Evolutionary conservation across 2,113 vertebrate genomes (phyloP).

Genomic region (Prionailurus bengalensis): DNA sequence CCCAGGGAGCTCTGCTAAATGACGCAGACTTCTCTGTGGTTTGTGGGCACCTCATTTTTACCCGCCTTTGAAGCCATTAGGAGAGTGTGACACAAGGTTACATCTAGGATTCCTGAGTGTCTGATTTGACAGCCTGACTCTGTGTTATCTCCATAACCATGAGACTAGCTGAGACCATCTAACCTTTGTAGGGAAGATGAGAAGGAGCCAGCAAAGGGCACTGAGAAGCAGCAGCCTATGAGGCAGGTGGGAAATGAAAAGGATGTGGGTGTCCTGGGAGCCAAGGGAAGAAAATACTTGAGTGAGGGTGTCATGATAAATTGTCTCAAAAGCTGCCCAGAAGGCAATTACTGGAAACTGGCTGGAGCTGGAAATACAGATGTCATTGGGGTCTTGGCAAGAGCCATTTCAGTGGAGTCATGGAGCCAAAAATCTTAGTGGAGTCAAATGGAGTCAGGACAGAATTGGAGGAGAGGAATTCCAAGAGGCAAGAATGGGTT

Average conservation of each 20-base stretch:
- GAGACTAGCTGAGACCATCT: background rate
- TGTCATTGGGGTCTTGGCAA: background rate
- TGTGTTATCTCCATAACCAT: background rate
- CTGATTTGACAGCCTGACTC: background rate
- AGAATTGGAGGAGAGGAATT: background rate
- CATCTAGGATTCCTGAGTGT: background rate
- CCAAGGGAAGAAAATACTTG: background rate
- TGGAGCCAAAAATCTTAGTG: background rate
- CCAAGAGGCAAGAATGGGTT: background rate
- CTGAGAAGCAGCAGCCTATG: background rate
- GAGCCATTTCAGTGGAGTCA: background rate
- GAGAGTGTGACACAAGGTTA: background rate
- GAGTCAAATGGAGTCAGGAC: background rate
- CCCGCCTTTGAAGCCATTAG: background rate
- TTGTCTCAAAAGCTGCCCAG: background rate
- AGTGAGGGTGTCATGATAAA: background rate
- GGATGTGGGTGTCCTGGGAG: background rate
- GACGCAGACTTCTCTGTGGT: background rate
- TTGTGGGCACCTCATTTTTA: background rate
- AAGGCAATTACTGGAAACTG: background rate
- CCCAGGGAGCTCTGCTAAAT: accelerated
- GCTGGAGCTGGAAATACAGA: background rate
- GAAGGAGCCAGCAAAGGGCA: background rate
- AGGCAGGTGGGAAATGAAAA: background rate
- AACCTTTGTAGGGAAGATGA: background rate